Conservation (phyloP, 1,140 invertebrate species). For the Hycleus phaleratus region DNA sequence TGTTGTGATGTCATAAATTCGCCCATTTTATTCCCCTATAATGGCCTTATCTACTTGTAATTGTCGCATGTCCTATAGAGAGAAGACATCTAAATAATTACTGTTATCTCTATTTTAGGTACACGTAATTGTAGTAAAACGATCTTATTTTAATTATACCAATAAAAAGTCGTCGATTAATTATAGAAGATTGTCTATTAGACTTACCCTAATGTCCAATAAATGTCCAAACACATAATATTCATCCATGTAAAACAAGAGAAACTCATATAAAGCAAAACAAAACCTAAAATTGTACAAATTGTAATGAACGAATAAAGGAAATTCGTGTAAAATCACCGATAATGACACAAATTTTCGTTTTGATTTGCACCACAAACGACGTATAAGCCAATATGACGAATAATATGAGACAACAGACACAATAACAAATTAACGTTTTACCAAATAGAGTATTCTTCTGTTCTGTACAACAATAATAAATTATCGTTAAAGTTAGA, state of each 20-base stretch:
- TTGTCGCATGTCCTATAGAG: neutral
- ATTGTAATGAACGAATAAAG: neutral
- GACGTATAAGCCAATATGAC: constrained; percentile 19
- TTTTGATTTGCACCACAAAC: neutral
- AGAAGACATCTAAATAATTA: neutral
- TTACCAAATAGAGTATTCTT: constrained; percentile 37
- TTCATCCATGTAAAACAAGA: constrained; percentile 80
- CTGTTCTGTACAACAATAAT: constrained; percentile 31
- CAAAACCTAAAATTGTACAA: constrained; percentile 17
- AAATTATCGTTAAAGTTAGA: constrained; percentile 37
- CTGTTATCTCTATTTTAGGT: neutral
- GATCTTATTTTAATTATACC: neutral
- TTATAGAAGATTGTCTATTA: constrained; percentile 2
- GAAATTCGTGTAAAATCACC: constrained; percentile 6
- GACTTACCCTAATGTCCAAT: constrained; percentile 75
- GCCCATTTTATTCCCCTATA: no score
- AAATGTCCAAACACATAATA: constrained; percentile 84
- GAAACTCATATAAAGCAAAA: constrained; percentile 14
- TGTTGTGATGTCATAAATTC: no score
- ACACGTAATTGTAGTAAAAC: neutral
- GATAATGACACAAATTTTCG: constrained; percentile 17
- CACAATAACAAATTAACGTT: constrained; percentile 38
- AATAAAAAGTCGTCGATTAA: neutral
- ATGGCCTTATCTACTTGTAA: neutral
- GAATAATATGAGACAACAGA: constrained; percentile 31